Evolutionary conservation across 1,140 invertebrate species (phyloP), one percentile per base, ranked within the genome.

Genomic region (Hyles euphorbiae): DNA sequence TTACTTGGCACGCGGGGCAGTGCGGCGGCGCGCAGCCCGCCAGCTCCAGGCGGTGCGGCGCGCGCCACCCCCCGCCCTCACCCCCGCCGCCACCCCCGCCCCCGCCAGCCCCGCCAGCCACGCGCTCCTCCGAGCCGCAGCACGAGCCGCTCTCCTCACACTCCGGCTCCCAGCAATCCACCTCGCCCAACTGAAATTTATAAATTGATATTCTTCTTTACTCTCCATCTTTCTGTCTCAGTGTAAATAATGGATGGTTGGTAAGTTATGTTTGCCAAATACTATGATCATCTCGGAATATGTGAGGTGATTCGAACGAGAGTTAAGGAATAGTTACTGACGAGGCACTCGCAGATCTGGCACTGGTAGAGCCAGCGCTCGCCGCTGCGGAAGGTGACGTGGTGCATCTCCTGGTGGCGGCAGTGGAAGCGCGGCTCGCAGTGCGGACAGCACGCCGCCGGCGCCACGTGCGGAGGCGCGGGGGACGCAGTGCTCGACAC

Each of bases 291-390:
- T 22, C 22, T 22, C 22, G 22, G 0, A 22, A 22, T 22, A 22
- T 22, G 22, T 22, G 22, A 22, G 22, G 22, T 22, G 22, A 22
- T 22, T 22, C 22, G 2, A 22, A 22, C 22, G 22, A 22, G 22
- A 22, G 22, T 22, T 22, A 22, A 22, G 22, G 2, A 1, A 22
- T 22, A 22, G 22, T 22, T 58, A 82, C 91, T 90, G 83, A 96
- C 94, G 82, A 96, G 88, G 89, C 96, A 97, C 90, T 97, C 95
- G 90, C 96, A 97, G 58, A 94, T 95, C 89, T 96, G 95, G 87
- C 96, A 97, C 78, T 96, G 94, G 87, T 96, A 96, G 59, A 96
- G 93, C 96, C 96, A 97, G 69, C 92, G 91, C 82, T 97, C 94
- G 40, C 95, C 95, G 79, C 94, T 95, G 70, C 92, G 91, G 76